phyloP scores from a whole-genome alignment of 2,797 vertebrate genomes.

The Sebastes cheni region DNA sequence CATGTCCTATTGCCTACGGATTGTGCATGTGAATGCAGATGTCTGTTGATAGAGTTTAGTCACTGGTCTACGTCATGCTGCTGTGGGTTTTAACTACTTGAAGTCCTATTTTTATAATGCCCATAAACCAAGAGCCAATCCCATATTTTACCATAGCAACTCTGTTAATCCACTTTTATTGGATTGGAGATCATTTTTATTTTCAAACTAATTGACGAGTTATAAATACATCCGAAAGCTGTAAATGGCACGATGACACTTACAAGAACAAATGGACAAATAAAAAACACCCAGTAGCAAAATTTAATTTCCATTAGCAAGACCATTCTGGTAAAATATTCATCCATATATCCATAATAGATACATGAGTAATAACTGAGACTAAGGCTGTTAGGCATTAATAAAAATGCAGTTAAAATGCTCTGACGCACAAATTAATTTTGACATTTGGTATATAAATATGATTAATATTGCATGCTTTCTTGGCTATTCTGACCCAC shows the following conservation, averaged over 20 bases:
- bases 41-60: too few species aligned
- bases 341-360: not conserved
- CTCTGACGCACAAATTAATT: not conserved
- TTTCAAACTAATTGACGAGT: not conserved
- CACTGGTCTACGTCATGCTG: not conserved
- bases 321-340: not conserved
- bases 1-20: too few species aligned
- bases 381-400: not conserved
- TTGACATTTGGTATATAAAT: not conserved
- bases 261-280: constrained; percentile 10
- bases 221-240: constrained; percentile 3
- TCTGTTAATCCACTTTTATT: constrained; percentile 13
- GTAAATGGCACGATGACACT: constrained; percentile 15
- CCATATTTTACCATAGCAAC: not conserved
- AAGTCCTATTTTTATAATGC: not conserved
- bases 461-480: not conserved
- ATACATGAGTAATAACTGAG: not conserved
- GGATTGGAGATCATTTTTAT: constrained; percentile 1
- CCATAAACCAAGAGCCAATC: not conserved
- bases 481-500: too few species aligned
- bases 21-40: too few species aligned
- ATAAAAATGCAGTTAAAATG: not conserved
- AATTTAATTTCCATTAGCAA: not conserved
- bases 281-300: not conserved
- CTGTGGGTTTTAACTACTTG: not conserved